Percentiles rank a stretch among this genome's conserved stretches.
phyloP scores from a whole-genome alignment of 2,113 vertebrate genomes.

The Butastur rufipennis region DNA sequence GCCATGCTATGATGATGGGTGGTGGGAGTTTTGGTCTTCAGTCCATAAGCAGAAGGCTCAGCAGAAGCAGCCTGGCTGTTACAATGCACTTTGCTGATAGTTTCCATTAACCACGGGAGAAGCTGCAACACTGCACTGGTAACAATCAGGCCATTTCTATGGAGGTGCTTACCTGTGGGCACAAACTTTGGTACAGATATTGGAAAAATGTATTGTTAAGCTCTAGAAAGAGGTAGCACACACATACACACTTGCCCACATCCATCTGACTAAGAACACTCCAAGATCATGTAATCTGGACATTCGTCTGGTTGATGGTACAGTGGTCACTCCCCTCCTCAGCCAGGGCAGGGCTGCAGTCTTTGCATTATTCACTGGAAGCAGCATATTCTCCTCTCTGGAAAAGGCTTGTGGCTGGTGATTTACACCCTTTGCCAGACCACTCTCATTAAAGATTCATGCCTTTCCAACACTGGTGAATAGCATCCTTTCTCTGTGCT shows the following conservation, averaged over 20 bases:
- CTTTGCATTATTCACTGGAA: background rate
- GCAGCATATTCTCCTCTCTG: background rate
- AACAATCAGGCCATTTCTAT: background rate
- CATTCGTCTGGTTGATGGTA: background rate
- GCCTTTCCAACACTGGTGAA: background rate
- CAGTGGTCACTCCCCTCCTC: background rate
- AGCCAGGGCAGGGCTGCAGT: background rate
- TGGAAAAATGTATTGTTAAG: background rate
- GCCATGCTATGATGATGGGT: rapidly evolving
- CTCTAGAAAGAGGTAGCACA: background rate
- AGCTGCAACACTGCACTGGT: background rate
- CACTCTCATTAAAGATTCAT: background rate
- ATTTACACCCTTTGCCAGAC: background rate
- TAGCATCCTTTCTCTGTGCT: background rate
- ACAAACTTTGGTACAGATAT: background rate
- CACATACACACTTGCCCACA: background rate
- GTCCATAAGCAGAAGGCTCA: background rate
- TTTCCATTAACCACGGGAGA: background rate
- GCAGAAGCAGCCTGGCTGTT: background rate
- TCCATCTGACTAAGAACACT: background rate
- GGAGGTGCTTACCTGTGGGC: background rate
- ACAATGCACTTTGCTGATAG: background rate
- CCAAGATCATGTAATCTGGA: no score
- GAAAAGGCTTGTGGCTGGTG: background rate
- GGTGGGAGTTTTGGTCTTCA: background rate